Base-by-base conservation (phyloP, 64 coral and sea anemone species). In the Montipora cactus region DNA sequence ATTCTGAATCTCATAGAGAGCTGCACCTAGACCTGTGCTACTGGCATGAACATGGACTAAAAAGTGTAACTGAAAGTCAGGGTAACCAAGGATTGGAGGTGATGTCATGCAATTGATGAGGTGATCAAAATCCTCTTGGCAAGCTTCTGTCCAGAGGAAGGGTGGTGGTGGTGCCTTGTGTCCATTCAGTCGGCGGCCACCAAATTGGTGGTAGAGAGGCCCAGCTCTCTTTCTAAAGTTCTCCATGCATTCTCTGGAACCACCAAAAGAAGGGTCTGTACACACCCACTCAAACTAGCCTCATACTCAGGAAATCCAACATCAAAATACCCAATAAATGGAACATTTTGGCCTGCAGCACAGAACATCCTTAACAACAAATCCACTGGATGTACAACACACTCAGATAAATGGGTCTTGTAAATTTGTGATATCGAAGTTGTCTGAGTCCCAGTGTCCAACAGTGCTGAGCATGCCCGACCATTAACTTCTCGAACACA, bases 371-470 rank as follows among this genome's bases (percentile, higher is more conserved):
- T 69, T 22, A 82, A 5, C 15, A 37, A 37, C 37, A 37, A 77
- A 46, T 93, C 83, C 44, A 87, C 83, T 69, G 91, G 78, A 72
- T 87, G 19, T 80, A 94, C 61, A 0, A 61, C 49, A 82, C 81
- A 82, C 45, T 89, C 71, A 44, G 14, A 4, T 10, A 94, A 59
- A 76, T 94, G 70, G 76, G 59, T 89, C 14, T 82, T 67, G 47
- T 94, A 94, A 76, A 94, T 89, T 59, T 94, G 2, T 47, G 78
- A 89, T 79, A 84, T 74, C 18, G 90, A 92, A 9, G 79, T 83
- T 1, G 84, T 58, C 53, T 92, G 90, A 67, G 79, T 92, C 61
- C 90, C 90, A 76, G 90, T 83, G 68, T 84, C 90, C 47, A 92
- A 78, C 1, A 92, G 79, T 19, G 80, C 90, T 49, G 84, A 62